Evolutionary conservation across 2,797 vertebrate species (phyloP).

Genomic region (Falco berigora): DNA sequence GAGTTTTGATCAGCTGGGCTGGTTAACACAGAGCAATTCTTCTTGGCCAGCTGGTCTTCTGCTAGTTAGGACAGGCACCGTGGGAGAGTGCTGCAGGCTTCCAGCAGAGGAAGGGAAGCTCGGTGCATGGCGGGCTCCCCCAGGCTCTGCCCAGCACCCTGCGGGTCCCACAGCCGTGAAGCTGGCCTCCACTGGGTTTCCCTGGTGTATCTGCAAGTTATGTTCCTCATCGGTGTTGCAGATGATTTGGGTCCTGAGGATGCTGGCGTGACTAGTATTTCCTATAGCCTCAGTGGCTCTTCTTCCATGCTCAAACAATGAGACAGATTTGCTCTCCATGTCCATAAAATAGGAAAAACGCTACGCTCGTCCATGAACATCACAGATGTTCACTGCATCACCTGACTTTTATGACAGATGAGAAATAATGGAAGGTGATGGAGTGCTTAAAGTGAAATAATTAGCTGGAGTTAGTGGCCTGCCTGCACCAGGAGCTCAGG

Average conservation of each 20-base stretch:
- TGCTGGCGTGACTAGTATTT: neutral
- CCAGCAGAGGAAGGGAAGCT: neutral
- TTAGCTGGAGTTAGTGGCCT: neutral
- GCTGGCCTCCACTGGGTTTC: neutral
- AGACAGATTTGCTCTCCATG: neutral
- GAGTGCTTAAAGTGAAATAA: neutral
- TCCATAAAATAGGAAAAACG: neutral
- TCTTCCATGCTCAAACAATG: neutral
- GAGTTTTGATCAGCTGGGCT: neutral
- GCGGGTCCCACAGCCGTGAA: neutral
- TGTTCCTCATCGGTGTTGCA: neutral
- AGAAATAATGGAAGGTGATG: neutral
- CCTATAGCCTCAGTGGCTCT: neutral
- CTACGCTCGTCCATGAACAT: neutral
- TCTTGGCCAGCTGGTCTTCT: neutral
- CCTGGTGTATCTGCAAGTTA: neutral
- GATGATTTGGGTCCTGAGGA: neutral
- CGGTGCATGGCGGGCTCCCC: neutral
- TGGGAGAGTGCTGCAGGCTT: neutral
- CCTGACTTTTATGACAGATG: neutral
- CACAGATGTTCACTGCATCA: neutral
- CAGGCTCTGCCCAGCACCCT: neutral
- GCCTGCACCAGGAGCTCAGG: neutral
- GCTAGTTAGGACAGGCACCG: fast-evolving
- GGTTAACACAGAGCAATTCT: neutral